Evolutionary conservation across 2,797 vertebrate species (phyloP).

Genomic region (Brachymystax lenok): DNA sequence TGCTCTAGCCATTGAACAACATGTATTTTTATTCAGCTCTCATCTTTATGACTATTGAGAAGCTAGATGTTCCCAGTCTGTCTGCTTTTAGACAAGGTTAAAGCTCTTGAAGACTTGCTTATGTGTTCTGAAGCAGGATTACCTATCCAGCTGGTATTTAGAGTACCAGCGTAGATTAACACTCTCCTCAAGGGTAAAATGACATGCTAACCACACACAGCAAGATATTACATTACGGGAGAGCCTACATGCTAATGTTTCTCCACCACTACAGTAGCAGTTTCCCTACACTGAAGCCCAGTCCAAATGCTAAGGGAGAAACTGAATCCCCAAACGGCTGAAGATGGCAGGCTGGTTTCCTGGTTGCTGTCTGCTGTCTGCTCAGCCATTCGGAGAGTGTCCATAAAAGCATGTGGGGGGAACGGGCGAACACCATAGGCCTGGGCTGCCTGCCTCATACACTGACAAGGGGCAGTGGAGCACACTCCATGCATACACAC

Average conservation of each 20-base stretch:
- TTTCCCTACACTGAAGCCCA: constrained; percentile 18
- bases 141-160: background rate
- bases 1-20: background rate
- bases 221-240: constrained; percentile 31
- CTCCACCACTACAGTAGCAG: background rate
- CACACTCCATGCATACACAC: background rate
- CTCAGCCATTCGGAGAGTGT: constrained; percentile 54
- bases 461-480: constrained; percentile 26
- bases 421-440: constrained; percentile 35
- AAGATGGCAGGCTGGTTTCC: constrained; percentile 59
- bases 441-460: constrained; percentile 17
- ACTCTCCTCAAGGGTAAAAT: constrained; percentile 16
- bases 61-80: constrained; percentile 1
- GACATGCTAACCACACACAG: constrained; percentile 17
- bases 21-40: background rate
- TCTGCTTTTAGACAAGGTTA: constrained; percentile 17
- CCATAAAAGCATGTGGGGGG: constrained; percentile 19
- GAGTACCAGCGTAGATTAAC: background rate
- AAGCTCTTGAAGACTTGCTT: constrained; percentile 22
- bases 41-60: background rate
- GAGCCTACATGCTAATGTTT: constrained; percentile 47
- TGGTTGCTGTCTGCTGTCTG: constrained; percentile 48
- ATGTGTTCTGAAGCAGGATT: constrained; percentile 17
- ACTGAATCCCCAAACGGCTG: constrained; percentile 27
- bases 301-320: constrained; percentile 31